Base-by-base conservation (phyloP, 1,140 invertebrate species). In the Heliconius hermathena region DNA sequence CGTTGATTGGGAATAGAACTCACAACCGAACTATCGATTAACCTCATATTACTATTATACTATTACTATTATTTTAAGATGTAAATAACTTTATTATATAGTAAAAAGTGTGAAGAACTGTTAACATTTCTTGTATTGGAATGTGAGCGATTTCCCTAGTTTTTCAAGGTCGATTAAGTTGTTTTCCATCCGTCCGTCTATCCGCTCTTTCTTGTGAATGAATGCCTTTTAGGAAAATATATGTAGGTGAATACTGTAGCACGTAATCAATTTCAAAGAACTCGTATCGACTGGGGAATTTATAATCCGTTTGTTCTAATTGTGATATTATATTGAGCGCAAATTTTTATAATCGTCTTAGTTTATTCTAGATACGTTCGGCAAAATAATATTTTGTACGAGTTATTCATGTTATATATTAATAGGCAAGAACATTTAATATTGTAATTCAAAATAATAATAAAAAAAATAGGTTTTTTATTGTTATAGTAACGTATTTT, bases 161-260 rank as follows among this genome's bases (percentile, higher is more conserved):
- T 33, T 76, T 76, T 80, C 70, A 71, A 76, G 70, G 74, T 52
- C 79, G 66, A 66, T 66, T 66, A 66, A 66, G 22, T 29, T 16
- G 22, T 66, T 66, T 57, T 72, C 22, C 70, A 52, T 54, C 77
- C 77, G 54, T 73, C 33, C 22, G 52, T 78, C 49, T 41, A 73
- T 78, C 77, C 77, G 71, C 52, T 78, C 33, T 78, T 74, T 73
- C 77, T 78, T 78, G 77, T 52, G 29, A 38, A 71, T 52, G 29
- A 38, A 71, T 66, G 22, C 60, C 60, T 66, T 66, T 66, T 66
- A 66, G 60, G 60, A 26, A 66, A 66, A 66, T 66, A 66, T 66
- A 66, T 29, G 60, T 66, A 66, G 60, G 60, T 66, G 22, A 66
- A 29, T 3, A 66, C 60, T 66, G 11, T 16, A n/a, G 6, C 26